phyloP scores from a whole-genome alignment of 2,888 invertebrate genomes.

The Leptinotarsa tumamoca region DNA sequence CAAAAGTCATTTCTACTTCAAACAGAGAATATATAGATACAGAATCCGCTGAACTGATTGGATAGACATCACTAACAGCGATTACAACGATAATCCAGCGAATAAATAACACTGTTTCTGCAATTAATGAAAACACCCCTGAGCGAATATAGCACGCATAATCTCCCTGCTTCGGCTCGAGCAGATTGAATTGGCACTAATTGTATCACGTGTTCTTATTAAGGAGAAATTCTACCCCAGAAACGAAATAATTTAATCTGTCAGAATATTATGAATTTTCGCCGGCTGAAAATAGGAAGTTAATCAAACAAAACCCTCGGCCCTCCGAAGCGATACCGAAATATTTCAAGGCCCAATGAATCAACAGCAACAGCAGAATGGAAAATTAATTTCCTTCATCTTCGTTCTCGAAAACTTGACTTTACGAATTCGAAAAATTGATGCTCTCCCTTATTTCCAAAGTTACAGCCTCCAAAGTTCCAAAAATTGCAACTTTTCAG shows the following conservation, averaged over 20 bases:
- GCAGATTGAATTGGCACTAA: neutral
- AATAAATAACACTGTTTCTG: neutral
- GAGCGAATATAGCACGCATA: neutral
- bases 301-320: neutral
- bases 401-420: neutral
- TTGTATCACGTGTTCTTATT: constrained; percentile 8
- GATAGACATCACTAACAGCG: neutral
- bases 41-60: neutral
- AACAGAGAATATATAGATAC: too few relatives aligned
- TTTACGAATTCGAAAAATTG: too few relatives aligned
- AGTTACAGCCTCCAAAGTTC: too few relatives aligned
- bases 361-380: neutral
- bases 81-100: neutral
- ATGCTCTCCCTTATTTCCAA: too few relatives aligned
- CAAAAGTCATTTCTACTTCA: too few relatives aligned
- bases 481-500: too few relatives aligned
- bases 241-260: neutral
- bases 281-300: neutral
- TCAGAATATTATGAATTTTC: neutral
- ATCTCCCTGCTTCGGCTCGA: neutral
- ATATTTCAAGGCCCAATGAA: neutral
- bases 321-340: neutral
- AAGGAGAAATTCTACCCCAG: neutral
- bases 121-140: constrained; percentile 2
- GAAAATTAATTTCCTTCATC: constrained; percentile 11